These are phyloP conservation scores for Eonycteris spelaea DNA, from an alignment of 2,113 vertebrate species.

Conservation along the genomic window DNA sequence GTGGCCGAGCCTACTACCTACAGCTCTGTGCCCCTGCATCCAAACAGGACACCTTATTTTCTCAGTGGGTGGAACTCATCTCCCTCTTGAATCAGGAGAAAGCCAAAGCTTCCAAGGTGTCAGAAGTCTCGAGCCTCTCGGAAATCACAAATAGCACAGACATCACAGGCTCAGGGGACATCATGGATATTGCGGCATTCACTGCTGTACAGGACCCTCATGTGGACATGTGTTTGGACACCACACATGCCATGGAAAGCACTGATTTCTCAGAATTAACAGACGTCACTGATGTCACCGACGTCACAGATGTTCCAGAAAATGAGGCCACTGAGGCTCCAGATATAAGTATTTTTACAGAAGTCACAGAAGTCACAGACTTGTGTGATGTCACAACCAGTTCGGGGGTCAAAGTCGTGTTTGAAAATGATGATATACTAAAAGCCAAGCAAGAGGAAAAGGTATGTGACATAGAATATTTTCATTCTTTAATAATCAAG, in stretches of 20 bases:
- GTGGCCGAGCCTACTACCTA: constrained; percentile 76
- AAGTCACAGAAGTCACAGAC: constrained; percentile 55
- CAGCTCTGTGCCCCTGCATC: constrained; percentile 71
- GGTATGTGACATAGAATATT: constrained; percentile 7
- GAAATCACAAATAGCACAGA: constrained; percentile 53
- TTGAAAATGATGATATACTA: constrained; percentile 59
- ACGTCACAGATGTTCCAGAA: constrained; percentile 64
- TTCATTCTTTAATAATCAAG: background rate
- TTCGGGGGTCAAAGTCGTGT: constrained; percentile 36
- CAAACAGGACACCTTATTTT: constrained; percentile 64
- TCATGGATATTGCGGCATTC: background rate
- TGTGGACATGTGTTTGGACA: rapidly evolving
- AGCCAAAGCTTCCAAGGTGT: constrained; percentile 39
- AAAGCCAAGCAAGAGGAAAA: constrained; percentile 51
- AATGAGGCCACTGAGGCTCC: constrained; percentile 27
- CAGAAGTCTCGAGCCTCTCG: constrained; percentile 45
- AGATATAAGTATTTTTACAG: constrained; percentile 67
- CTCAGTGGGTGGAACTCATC: constrained; percentile 74
- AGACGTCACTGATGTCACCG: constrained; percentile 45
- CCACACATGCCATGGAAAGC: background rate
- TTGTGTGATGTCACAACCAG: background rate
- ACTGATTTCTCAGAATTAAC: constrained; percentile 49
- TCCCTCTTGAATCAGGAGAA: constrained; percentile 65
- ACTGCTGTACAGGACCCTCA: background rate
- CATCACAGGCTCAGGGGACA: constrained; percentile 23